These are phyloP conservation scores for Orchesellides sinensis DNA, from an alignment of 2,888 invertebrate species.

Conservation along the genomic window DNA sequence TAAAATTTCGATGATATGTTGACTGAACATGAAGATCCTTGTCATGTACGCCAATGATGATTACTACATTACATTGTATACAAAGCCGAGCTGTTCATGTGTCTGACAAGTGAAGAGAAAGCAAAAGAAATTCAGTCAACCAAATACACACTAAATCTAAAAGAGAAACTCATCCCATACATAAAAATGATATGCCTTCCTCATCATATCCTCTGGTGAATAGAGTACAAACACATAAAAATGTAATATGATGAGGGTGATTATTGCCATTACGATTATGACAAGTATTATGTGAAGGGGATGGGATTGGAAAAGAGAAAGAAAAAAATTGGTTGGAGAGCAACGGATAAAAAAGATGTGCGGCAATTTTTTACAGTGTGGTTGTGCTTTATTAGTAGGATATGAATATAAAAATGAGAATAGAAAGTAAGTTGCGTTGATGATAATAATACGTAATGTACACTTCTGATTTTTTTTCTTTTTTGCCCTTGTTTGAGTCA, in stretches of 20 bases:
- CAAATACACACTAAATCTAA: slow-evolving; percentile 5
- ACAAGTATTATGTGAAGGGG: slow-evolving; percentile 11
- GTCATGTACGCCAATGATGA: slow-evolving; percentile 46
- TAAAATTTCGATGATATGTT: slow-evolving; percentile 18
- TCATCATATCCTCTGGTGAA: slow-evolving; percentile 35
- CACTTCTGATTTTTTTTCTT: too few relatives aligned
- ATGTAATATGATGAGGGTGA: slow-evolving; percentile 38
- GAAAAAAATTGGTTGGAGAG: slow-evolving; percentile 1
- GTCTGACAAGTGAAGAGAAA: not conserved
- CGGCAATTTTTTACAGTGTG: slow-evolving; percentile 69
- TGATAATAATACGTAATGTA: not conserved
- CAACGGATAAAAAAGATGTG: slow-evolving; percentile 17
- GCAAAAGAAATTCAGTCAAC: not conserved
- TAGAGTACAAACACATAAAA: slow-evolving; percentile 31
- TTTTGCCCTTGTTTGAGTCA: too few relatives aligned
- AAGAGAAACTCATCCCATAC: slow-evolving; percentile 31
- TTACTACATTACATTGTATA: not conserved
- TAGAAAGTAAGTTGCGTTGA: not conserved
- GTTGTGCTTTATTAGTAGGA: slow-evolving; percentile 27
- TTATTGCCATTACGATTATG: slow-evolving; percentile 29
- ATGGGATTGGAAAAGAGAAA: slow-evolving; percentile 24
- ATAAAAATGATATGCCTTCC: slow-evolving; percentile 26
- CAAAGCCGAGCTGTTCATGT: not conserved
- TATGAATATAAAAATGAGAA: slow-evolving; percentile 5
- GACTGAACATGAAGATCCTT: slow-evolving; percentile 46